Conservation (phyloP, 2,888 invertebrate genomes). For the Lasioglossum figueresi region DNA sequence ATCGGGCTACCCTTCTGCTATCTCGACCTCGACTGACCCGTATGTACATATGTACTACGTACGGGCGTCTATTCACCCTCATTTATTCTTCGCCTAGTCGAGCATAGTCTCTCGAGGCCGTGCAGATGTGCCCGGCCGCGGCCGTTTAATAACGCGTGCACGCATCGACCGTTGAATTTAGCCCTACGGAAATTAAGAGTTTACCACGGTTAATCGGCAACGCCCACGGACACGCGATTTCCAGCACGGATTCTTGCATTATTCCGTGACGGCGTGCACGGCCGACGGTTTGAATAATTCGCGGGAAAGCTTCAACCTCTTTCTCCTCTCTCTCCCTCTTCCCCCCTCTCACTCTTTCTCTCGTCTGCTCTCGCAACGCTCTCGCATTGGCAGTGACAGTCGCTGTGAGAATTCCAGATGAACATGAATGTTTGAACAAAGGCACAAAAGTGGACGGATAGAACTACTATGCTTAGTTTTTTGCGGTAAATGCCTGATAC, state of each 20-base stretch:
- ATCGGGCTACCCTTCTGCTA: slow-evolving; percentile 66
- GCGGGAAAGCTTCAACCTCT: background rate
- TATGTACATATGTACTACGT: slow-evolving; percentile 12
- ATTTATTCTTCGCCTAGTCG: slow-evolving; percentile 77
- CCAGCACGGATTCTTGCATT: slow-evolving; percentile 32
- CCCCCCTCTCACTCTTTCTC: accelerated
- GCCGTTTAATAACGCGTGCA: slow-evolving; percentile 66
- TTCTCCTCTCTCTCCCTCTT: background rate
- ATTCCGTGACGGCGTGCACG: background rate
- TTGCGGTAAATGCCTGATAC: background rate
- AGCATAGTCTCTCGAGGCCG: slow-evolving; percentile 56
- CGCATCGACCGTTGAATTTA: slow-evolving; percentile 66
- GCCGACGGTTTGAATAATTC: slow-evolving; percentile 5
- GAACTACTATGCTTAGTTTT: background rate
- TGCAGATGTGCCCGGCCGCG: slow-evolving; percentile 61
- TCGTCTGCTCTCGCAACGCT: background rate
- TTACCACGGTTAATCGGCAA: slow-evolving; percentile 52
- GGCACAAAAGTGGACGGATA: slow-evolving; percentile 1
- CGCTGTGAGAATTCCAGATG: slow-evolving; percentile 9
- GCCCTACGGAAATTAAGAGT: slow-evolving; percentile 63
- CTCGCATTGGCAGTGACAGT: slow-evolving; percentile 7
- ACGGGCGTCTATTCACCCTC: slow-evolving; percentile 60
- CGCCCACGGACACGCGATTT: slow-evolving; percentile 49
- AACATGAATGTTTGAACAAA: slow-evolving; percentile 11
- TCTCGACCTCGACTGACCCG: slow-evolving; percentile 63